Base-by-base conservation (phyloP, 2,888 invertebrate genomes). In the Asteroscopus sphinx region DNA sequence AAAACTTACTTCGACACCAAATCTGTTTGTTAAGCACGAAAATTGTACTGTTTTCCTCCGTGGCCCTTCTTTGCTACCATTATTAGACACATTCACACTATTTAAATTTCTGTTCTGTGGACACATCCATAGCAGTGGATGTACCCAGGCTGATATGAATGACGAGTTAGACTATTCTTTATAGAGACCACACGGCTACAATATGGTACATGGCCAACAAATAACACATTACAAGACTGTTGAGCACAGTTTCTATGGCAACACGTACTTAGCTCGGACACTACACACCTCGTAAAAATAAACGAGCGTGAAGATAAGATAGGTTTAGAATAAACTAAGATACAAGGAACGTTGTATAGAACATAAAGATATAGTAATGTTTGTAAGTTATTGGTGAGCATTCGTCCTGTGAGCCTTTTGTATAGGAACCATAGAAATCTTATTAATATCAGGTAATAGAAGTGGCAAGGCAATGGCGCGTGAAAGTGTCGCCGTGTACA, bases 221-320 rank as follows among this genome's bases (percentile, higher is more conserved):
- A 35, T 35, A 15, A 35, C 3, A 7, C 15, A 13, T 15, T 35
- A 35, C 9, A 15, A 33, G 5, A 6, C 12, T 13, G 13, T 33
- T 33, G 3, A 12, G 8, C 35, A 15, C 9, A 6, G 13, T 15
- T 35, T 13, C 35, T 13, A 35, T 15, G 13, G 8, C 8, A 35
- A 35, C 35, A 35, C 9, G 15, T 15, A 35, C 35, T 35, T 7
- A 8, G 15, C 35, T 35, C 8, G 35, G 1, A 13, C 12, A 15
- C 32, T 33, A 12, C 13, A 33, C 15, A 35, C 35, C 35, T 35
- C 35, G 35, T 35, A 35, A 35, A 35, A 35, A 35, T 15, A 35
- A 35, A 35, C 35, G 8, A 8, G 15, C 35, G 7, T 35, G 2
- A 35, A 2, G 13, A 35, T 35, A 15, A 35, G 35, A 35, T 35